Evolutionary conservation across 2,113 vertebrate genomes (phyloP), one percentile per base, ranked within the genome.

Genomic region (Chlamydotis undulata): DNA sequence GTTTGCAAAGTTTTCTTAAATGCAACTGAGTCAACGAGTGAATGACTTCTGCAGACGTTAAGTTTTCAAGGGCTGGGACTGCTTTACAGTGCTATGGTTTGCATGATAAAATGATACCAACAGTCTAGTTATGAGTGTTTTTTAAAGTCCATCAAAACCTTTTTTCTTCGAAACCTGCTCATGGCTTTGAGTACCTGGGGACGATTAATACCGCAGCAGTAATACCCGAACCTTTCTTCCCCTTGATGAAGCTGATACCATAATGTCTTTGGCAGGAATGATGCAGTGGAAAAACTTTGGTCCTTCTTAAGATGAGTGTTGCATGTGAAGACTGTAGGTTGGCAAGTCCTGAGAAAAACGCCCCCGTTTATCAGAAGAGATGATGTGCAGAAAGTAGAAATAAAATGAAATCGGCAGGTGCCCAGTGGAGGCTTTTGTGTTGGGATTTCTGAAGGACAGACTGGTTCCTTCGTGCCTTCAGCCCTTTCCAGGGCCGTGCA

Each of bases 401-500:
- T 25, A 1, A 8, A 33, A 39, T 12, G 23, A 15, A 33, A 33
- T 12, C 1, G 0, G 29, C 12, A 28, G 43, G 28, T 37, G 39
- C 79, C 37, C 24, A 6, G 35, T 6, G 8, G n/a, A 16, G 21
- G 15, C 47, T 26, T 8, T 0, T 1, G 5, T 8, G 26, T 8
- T 14, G 90, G 41, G 22, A 3, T 49, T 70, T 65, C 57, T 50
- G 73, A 7, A 56, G 83, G 77, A 23, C 23, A 9, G 0, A 37
- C 10, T 10, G 17, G 14, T 55, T 65, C 52, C 19, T 1, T 8
- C 3, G 3, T 7, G 2, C 6, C 0, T 33, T 37, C 14, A 17
- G 28, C 6, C n/a, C 33, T 39, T 39, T 9, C 77, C 8, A n/a
- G 69, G 52, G 59, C 41, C 0, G 2, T 19, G 23, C 24, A 2